Evolutionary conservation across 2,888 invertebrate genomes (phyloP), one percentile per base, ranked within the genome.

Genomic region (Zele albiditarsus): DNA sequence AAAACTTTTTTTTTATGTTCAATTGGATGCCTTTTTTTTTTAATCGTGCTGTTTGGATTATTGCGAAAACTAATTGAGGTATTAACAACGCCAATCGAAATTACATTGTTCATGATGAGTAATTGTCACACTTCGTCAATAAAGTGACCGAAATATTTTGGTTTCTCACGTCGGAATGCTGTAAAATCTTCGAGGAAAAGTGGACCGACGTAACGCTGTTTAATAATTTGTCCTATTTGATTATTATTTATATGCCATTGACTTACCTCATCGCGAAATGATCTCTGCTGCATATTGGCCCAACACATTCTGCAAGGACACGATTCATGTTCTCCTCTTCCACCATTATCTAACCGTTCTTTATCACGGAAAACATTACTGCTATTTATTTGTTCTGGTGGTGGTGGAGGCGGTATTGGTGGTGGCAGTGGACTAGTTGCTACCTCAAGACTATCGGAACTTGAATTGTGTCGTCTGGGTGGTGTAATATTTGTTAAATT

Each of bases 351-450:
- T 27, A 71, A 79, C 60, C 84, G 80, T 0, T 81, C 81, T 58
- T 82, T 82, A 16, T 86, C 87, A 23, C 85, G 78, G 49, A 81
- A 73, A 14, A 70, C 70, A 31, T 70, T 63, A 38, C 69, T 73
- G 74, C 79, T 77, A 58, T 68, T 81, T 79, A 84, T 82, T 72
- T 53, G 53, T 53, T 89, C 86, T 0, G 90, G 90, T 16, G 88
- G 88, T 20, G 90, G 90, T 14, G 90, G 90, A 0, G 90, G 90
- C n/a, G 90, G 90, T 20, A 90, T 90, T 2, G 90, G 90, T 5
- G 90, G 90, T 72, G 90, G 90, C 73, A 90, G 82, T 20, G 89
- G 89, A 77, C 89, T 89, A 14, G 88, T 86, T 25, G 89, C 89
- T 5, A 89, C 89, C 75, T 89, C 89, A 53, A 89, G 84, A 78